Conservation (phyloP, 1,140 invertebrate genomes). For the Sweltsa coloradensis region DNA sequence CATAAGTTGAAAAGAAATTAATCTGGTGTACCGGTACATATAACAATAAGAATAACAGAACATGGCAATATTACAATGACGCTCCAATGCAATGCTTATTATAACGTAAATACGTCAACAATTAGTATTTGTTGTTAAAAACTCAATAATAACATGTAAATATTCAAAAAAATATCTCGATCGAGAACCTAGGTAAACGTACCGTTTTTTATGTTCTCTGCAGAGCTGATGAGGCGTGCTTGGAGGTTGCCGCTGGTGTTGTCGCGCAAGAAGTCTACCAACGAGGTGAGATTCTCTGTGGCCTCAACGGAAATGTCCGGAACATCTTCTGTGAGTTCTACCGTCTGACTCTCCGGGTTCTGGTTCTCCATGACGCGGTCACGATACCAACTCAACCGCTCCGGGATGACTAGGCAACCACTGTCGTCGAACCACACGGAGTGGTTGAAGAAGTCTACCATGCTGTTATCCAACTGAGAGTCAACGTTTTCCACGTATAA, state of each 20-base stretch:
- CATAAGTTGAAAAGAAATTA: too few species aligned
- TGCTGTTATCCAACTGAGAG: conserved; percentile 8
- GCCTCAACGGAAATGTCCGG: background rate
- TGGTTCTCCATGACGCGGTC: conserved; percentile 3
- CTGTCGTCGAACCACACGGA: background rate
- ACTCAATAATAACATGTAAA: too few species aligned
- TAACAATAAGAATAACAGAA: too few species aligned
- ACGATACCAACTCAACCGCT: background rate
- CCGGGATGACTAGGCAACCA: background rate
- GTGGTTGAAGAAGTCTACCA: conserved; percentile 3
- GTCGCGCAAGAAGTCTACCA: background rate
- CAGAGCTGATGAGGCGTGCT: background rate
- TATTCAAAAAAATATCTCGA: too few species aligned
- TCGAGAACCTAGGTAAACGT: too few species aligned
- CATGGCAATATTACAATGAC: too few species aligned
- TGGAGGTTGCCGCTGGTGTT: background rate
- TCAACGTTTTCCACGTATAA: conserved; percentile 2
- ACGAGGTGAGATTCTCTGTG: background rate
- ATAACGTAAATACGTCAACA: too few species aligned
- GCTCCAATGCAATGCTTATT: too few species aligned
- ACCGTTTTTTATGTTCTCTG: too few species aligned
- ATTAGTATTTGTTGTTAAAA: too few species aligned
- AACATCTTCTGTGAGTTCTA: background rate
- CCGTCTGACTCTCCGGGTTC: conserved; percentile 2
- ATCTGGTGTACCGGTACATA: too few species aligned